Percentiles rank a stretch among this genome's conserved stretches.
Evolutionary conservation across 2,888 invertebrate genomes (phyloP).

Genomic region (Branchellion lobata): DNA sequence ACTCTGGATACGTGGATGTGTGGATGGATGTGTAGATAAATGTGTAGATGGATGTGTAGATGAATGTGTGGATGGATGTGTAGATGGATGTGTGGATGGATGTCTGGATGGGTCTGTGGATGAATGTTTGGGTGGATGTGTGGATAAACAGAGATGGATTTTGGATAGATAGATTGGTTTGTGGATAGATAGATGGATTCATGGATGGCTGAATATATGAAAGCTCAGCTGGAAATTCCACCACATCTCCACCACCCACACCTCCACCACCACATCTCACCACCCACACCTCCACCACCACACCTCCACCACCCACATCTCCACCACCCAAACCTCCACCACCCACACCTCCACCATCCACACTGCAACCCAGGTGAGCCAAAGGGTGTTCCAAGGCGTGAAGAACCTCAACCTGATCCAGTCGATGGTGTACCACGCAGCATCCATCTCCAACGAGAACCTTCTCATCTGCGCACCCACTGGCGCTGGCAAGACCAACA

Average conservation of each 20-base stretch:
- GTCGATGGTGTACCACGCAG: conserved; percentile 88
- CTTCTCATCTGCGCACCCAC: conserved; percentile 96
- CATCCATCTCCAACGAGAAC: conserved; percentile 94
- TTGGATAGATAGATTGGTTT: background rate
- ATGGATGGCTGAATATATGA: background rate
- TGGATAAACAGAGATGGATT: background rate
- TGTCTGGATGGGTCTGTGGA: background rate
- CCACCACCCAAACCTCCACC: background rate
- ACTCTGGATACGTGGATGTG: background rate
- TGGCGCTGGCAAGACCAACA: conserved; percentile 85
- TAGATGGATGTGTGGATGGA: background rate
- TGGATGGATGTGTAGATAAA: background rate
- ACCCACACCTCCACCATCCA: conserved; percentile 35
- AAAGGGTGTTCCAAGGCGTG: conserved; percentile 83
- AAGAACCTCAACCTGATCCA: conserved; percentile 88
- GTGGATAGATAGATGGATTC: background rate
- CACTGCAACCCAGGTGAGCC: conserved; percentile 70
- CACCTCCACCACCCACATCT: background rate
- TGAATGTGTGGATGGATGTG: background rate
- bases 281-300: background rate
- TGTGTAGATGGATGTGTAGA: background rate
- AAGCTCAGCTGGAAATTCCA: too few relatives aligned
- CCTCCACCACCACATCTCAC: conserved; percentile 59
- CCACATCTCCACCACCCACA: too few relatives aligned
- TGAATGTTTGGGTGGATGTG: background rate